These are phyloP conservation scores for Papilio machaon DNA, from an alignment of 1,140 invertebrate species.

Conservation along the genomic window DNA sequence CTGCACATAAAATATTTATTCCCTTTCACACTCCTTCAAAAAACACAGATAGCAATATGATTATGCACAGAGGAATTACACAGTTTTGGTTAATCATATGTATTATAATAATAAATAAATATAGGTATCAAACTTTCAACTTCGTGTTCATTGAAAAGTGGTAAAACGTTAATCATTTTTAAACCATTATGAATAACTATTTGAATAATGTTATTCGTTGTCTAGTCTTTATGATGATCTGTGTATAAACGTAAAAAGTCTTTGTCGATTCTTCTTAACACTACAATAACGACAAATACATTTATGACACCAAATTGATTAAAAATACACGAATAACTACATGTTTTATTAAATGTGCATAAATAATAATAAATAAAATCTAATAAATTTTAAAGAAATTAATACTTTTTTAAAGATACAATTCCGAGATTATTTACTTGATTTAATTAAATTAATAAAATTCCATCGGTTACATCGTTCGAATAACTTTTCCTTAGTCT, in stretches of 20 bases:
- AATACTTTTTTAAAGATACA: not conserved
- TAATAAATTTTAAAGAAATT: not conserved
- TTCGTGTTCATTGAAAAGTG: no score
- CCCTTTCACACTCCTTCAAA: no score
- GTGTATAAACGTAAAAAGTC: not conserved
- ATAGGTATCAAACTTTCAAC: no score
- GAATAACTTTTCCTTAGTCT: not conserved
- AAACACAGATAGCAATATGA: no score
- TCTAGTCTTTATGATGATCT: not conserved
- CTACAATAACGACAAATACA: constrained; percentile 7
- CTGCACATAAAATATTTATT: no score
- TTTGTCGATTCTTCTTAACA: not conserved
- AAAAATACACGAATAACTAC: not conserved
- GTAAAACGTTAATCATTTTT: no score
- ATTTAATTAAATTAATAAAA: not conserved
- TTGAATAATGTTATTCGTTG: no score
- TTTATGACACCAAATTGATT: constrained; percentile 4
- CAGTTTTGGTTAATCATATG: no score
- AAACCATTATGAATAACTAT: no score
- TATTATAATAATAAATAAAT: no score
- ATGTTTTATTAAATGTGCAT: not conserved
- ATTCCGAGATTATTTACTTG: not conserved
- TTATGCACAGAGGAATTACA: no score
- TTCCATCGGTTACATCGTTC: not conserved
- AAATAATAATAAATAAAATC: not conserved